These are phyloP conservation scores for Margarornis squamiger DNA, from an alignment of 2,797 vertebrate species.

Conservation along the genomic window DNA sequence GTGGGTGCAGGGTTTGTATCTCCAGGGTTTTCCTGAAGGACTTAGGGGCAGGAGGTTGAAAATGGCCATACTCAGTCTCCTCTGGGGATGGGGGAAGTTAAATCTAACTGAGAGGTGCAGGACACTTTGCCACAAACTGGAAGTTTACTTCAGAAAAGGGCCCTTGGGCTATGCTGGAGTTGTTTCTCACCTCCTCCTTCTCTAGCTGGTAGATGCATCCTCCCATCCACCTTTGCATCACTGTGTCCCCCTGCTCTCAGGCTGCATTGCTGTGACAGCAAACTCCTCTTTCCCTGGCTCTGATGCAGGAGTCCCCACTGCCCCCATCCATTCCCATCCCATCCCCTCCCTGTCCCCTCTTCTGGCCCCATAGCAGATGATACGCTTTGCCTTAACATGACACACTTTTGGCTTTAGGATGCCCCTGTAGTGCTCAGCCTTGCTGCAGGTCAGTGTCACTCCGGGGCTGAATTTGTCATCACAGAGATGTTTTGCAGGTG, in stretches of 20 bases:
- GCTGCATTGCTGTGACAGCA: neutral
- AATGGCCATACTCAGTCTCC: neutral
- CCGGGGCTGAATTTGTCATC: neutral
- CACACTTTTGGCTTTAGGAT: neutral
- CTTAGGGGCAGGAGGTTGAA: neutral
- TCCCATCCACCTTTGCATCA: neutral
- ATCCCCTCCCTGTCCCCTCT: neutral
- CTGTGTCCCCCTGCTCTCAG: neutral
- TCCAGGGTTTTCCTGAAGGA: neutral
- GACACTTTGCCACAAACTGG: neutral
- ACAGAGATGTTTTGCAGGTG: neutral
- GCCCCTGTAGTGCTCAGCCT: neutral
- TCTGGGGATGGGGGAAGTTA: neutral
- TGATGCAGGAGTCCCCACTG: neutral
- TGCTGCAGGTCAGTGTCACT: neutral
- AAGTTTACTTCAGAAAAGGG: neutral
- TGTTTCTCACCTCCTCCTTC: neutral
- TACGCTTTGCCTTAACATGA: neutral
- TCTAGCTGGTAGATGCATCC: neutral
- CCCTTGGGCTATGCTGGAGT: neutral
- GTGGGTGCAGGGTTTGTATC: neutral
- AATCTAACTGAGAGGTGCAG: rapidly evolving
- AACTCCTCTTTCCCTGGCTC: neutral
- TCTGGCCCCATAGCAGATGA: neutral
- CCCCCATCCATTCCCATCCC: neutral